A percentile compares a stretch with the other conserved stretches of the same genome.
Evolutionary conservation across 2,113 vertebrate species (phyloP).

Genomic region (Trochalopteron elliotii): DNA sequence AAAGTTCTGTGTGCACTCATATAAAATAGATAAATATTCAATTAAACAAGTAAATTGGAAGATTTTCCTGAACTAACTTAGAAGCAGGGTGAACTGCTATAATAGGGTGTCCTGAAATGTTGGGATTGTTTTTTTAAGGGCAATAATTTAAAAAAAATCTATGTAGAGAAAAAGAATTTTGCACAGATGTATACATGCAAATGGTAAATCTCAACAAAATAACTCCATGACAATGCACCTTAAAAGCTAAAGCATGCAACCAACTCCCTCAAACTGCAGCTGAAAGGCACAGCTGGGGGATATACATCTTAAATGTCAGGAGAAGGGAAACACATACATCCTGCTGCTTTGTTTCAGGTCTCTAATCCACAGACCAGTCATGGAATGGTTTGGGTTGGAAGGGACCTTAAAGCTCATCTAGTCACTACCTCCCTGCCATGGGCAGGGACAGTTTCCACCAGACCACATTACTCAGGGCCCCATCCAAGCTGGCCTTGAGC

Average conservation of each 20-base stretch:
- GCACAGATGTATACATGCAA: not conserved
- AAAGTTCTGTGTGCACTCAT: not conserved
- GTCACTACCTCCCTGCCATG: fast-evolving
- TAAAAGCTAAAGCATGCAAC: not conserved
- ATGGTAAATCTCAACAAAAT: not conserved
- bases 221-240: not conserved
- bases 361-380: not conserved
- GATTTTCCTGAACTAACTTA: not conserved
- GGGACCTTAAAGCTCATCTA: not conserved
- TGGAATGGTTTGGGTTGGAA: not conserved
- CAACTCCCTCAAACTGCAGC: not conserved
- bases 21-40: not conserved
- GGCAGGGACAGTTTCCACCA: not conserved
- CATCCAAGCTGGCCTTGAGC: not conserved
- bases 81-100: not conserved
- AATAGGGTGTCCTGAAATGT: not conserved
- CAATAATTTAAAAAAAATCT: not conserved
- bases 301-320: not conserved
- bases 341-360: not conserved
- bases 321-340: not conserved
- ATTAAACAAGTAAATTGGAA: not conserved
- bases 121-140: not conserved
- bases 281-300: not conserved
- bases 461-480: not conserved
- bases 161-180: not conserved